Evolutionary conservation across 2,113 vertebrate genomes (phyloP), one percentile per base, ranked within the genome.

Genomic region (Hystrix brachyura): DNA sequence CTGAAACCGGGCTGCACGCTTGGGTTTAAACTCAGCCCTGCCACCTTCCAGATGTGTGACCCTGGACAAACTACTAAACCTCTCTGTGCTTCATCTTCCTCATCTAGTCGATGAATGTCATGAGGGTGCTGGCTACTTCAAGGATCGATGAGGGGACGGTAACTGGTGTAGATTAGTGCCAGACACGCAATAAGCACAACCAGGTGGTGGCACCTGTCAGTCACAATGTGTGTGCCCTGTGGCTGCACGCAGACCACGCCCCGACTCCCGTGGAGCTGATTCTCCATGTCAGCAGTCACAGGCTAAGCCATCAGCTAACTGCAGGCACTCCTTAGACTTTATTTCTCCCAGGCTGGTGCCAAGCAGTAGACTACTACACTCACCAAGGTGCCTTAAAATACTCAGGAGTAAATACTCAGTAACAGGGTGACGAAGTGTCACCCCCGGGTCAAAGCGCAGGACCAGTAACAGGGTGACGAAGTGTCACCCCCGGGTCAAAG

Each of bases 281-380:
- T 21, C 21, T 55, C 34, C n/a, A 21, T 8, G 65, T 51, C 38
- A n/a, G 79, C 34, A 96, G 85, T 94, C 95, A 97, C 51, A 93
- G 43, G 11, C 80, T 60, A 1, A 57, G 84, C 48, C 90, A 92
- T 13, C 12, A 0, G 12, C 18, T 21, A 62, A 84, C 27, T 18
- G 89, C 51, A 53, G 23, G 65, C 7, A 8, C 29, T 21, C 48
- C 25, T 71, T 23, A 82, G 85, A 53, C 34, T 60, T 53, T 46
- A 62, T 48, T 72, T 79, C 48, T 74, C 48, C 38, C 25, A 14
- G 64, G 23, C 12, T n/a, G 57, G 4, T 14, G 74, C 91, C 32
- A 92, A 97, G 88, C 27, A 92, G 92, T 0, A 87, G 92, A 87
- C 96, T 85, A 94, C 97, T 97, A 64, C 96, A 96, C 87, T 59